Evolutionary conservation across 2,888 invertebrate genomes (phyloP), one percentile per base, ranked within the genome.

Genomic region (Caradrina clavipalpis): DNA sequence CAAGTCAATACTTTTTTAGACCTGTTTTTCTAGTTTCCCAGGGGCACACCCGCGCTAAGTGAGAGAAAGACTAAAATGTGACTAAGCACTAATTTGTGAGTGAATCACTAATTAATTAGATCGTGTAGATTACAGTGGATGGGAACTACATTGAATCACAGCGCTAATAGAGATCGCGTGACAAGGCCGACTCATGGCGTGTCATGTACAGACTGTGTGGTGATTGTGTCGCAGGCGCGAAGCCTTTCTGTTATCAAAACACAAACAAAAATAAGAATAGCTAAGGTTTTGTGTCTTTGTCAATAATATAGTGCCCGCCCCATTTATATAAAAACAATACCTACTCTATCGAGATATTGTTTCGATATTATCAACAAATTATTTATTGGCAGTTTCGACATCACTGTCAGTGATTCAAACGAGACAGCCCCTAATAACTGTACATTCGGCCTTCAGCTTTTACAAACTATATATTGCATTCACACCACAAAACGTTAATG

Each of bases 21-120:
- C 2, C 15, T 21, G 21, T 45, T 53, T 54, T 22, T 35, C 22
- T 17, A 73, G 51, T 54, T 13, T 53, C 13, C 22, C 15, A 2
- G 35, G 47, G 61, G 7, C 17, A 54, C 21, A 17, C 19, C 78
- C 62, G 47, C n/a, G n/a, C 17, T 39, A 15, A 45, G 7, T n/a
- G 19, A 13, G 31, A 69, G 45, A 22, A 56, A 57, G 39, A 76
- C 13, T 22, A 50, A 35, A 39, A 42, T 45, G 13, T 63, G 55
- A 73, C 31, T 54, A 67, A 57, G 21, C 26, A 17, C 7, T 47
- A 5, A 19, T 35, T 7, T 26, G 26, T 42, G 5, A n/a, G 51
- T 69, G 73, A 73, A 57, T 64, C 72, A 71, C 42, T 69, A 19
- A 49, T 35, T 64, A 13, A 21, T n/a, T 17, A 26, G 58, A 76